Conservation (phyloP, 2,797 vertebrate species). For the Cuniculus paca region DNA sequence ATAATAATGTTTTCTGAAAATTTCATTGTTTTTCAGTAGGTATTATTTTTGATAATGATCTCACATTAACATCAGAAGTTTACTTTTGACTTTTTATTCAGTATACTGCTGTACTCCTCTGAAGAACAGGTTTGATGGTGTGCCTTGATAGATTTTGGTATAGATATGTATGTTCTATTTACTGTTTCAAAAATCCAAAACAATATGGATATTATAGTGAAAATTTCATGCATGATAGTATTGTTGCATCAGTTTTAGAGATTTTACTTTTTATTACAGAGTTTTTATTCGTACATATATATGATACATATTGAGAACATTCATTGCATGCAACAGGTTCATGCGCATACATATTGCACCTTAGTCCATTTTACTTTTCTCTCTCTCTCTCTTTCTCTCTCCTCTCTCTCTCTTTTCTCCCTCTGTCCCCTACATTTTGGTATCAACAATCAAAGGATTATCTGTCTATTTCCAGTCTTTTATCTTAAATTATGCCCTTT, state of each 20-base stretch:
- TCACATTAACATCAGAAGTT: constrained; percentile 85
- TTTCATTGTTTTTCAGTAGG: constrained; percentile 65
- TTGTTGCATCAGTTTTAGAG: background rate
- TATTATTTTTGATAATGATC: constrained; percentile 74
- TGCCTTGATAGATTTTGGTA: background rate
- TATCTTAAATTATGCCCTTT: background rate
- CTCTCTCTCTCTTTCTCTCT: background rate
- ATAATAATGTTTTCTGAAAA: background rate
- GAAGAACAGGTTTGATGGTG: background rate
- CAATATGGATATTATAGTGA: background rate
- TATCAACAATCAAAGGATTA: background rate
- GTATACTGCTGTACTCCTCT: background rate
- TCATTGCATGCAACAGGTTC: background rate
- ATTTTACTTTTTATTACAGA: background rate
- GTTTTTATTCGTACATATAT: background rate
- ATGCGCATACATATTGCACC: background rate
- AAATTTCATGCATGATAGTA: background rate
- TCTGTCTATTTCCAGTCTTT: background rate
- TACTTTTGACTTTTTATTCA: constrained; percentile 64
- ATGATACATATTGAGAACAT: background rate
- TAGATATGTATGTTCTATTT: background rate
- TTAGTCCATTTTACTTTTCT: too few relatives aligned
- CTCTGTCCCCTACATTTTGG: background rate
- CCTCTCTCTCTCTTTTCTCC: background rate
- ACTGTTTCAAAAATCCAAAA: background rate